Percentiles rank a stretch among this genome's conserved stretches.
Conservation (phyloP, 2,797 vertebrate genomes). For the Gallinago stenura region DNA sequence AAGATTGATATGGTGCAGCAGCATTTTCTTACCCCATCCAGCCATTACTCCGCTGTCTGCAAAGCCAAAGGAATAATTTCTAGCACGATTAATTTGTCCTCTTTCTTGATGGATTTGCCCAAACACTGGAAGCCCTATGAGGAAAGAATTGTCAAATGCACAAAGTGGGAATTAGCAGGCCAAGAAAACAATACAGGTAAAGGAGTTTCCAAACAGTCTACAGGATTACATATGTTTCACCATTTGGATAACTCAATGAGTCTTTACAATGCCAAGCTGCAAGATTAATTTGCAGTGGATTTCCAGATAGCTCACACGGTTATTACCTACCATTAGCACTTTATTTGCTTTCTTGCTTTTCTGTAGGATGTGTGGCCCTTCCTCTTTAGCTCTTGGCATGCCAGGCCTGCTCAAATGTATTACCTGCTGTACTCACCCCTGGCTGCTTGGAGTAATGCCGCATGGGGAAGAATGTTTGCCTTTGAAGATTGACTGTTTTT, state of each 20-base stretch:
- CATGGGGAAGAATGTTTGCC: neutral
- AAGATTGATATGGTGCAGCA: neutral
- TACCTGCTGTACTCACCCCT: neutral
- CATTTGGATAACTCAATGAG: neutral
- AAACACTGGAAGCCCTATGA: neutral
- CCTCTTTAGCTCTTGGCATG: neutral
- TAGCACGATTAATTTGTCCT: neutral
- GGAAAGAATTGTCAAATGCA: neutral
- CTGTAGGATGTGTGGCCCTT: neutral
- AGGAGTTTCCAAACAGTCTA: neutral
- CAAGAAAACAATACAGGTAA: neutral
- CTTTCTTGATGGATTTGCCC: neutral
- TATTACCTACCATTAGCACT: neutral
- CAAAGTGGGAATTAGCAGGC: neutral
- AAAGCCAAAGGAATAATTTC: neutral
- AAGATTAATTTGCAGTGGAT: neutral
- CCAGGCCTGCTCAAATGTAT: neutral
- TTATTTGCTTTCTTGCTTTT: neutral
- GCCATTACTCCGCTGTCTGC: neutral
- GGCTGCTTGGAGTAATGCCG: neutral
- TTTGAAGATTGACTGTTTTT: neutral
- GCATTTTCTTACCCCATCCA: neutral
- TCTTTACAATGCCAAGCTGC: neutral
- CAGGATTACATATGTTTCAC: neutral
- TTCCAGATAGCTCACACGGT: neutral